These are phyloP conservation scores for Halcyon smyrnensis DNA, from an alignment of 2,797 vertebrate species.

Conservation along the genomic window DNA sequence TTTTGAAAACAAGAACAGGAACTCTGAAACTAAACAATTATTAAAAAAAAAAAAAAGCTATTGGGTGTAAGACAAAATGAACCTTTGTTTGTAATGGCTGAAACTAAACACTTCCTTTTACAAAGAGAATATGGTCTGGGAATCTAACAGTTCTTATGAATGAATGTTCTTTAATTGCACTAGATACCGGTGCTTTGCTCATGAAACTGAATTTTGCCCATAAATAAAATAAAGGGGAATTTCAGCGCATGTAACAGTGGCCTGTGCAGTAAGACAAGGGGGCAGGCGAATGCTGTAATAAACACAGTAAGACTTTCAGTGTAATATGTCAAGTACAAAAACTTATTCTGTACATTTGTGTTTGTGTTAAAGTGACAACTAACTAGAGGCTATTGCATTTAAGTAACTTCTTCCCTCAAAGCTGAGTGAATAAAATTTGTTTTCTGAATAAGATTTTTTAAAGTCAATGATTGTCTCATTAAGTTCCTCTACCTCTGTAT, in stretches of 20 bases:
- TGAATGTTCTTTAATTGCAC: background rate
- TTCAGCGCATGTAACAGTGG: background rate
- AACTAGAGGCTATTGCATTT: background rate
- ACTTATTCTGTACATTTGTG: background rate
- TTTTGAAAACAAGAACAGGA: constrained; percentile 17
- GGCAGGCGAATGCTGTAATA: background rate
- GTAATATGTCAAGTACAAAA: background rate
- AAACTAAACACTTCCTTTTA: background rate
- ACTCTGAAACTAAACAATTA: background rate
- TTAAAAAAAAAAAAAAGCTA: background rate
- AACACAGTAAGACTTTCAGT: background rate
- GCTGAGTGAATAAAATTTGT: background rate
- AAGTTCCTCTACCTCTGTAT: background rate
- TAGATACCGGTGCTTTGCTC: background rate
- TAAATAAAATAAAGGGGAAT: background rate
- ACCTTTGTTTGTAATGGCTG: background rate
- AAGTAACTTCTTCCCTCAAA: background rate
- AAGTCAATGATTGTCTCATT: background rate
- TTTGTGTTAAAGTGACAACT: background rate
- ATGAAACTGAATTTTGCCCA: background rate
- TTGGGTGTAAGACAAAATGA: background rate
- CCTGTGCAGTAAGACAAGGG: background rate
- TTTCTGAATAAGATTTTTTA: background rate
- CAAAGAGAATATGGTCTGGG: background rate
- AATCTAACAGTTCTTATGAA: background rate